Conservation (phyloP, 2,888 invertebrate genomes). For the Odontomyia ornata region DNA sequence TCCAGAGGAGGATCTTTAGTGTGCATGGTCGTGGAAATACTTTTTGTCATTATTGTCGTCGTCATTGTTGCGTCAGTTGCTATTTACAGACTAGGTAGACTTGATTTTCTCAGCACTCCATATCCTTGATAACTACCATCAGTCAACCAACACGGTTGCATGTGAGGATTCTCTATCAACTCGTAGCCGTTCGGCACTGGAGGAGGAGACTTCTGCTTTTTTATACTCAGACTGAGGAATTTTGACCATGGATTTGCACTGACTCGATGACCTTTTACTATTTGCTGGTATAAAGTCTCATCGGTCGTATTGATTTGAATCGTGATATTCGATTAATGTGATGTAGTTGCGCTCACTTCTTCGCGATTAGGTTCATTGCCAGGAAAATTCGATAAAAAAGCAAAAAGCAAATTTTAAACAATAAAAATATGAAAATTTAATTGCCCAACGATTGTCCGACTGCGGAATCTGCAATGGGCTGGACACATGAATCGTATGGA, state of each 20-base stretch:
- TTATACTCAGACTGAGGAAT: slow-evolving; percentile 65
- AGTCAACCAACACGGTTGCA: slow-evolving; percentile 76
- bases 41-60: slow-evolving; percentile 65
- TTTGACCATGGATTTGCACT: slow-evolving; percentile 76
- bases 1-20: slow-evolving; percentile 65
- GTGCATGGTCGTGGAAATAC: slow-evolving; percentile 44
- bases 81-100: slow-evolving; percentile 67
- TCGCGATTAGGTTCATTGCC: slow-evolving; percentile 62
- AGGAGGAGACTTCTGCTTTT: slow-evolving; percentile 61
- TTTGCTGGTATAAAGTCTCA: slow-evolving; percentile 83
- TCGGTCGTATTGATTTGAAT: slow-evolving; percentile 71
- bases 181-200: slow-evolving; percentile 78
- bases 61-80: slow-evolving; percentile 65
- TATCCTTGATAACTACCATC: slow-evolving; percentile 85
- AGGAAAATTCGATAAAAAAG: slow-evolving; percentile 63
- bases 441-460: too few relatives aligned
- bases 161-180: slow-evolving; percentile 72
- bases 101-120: slow-evolving; percentile 77
- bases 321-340: slow-evolving; percentile 59
- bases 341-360: slow-evolving; percentile 56
- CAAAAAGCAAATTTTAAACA: too few relatives aligned
- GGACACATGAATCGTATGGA: too few relatives aligned
- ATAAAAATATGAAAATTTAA: too few relatives aligned
- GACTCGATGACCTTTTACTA: slow-evolving; percentile 71
- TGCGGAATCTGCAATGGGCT: too few relatives aligned